Conservation (phyloP, 2,113 vertebrate genomes). For the Megaceryle torquata region DNA sequence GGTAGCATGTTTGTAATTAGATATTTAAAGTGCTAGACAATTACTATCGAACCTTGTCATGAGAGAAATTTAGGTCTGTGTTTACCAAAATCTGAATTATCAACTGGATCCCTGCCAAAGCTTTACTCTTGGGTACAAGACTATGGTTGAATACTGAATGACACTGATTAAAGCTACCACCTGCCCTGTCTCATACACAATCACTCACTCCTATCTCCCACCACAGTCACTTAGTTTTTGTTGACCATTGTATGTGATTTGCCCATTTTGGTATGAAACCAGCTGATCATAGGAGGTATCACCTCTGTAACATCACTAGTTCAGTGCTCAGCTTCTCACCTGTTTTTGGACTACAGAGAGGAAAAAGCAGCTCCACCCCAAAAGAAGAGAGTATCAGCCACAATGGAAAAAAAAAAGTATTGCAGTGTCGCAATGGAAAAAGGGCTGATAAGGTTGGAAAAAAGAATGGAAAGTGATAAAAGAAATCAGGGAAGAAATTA, state of each 20-base stretch:
- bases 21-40: slow-evolving; percentile 60
- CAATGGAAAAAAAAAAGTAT: background rate
- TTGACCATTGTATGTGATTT: background rate
- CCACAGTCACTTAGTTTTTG: background rate
- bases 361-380: background rate
- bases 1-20: slow-evolving; percentile 63
- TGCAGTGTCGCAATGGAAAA: background rate
- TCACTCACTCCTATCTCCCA: background rate
- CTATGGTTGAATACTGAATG: background rate
- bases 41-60: slow-evolving; percentile 30
- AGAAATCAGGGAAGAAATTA: background rate
- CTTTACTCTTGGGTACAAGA: slow-evolving; percentile 24
- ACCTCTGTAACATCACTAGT: background rate
- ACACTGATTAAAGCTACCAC: slow-evolving; percentile 3
- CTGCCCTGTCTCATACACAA: background rate
- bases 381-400: background rate
- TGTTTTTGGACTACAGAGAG: background rate
- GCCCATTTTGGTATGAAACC: background rate
- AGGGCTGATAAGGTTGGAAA: background rate
- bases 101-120: slow-evolving; percentile 10
- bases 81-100: slow-evolving; percentile 37
- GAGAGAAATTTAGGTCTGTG: slow-evolving; percentile 13
- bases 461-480: background rate
- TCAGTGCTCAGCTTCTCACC: background rate
- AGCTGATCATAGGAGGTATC: background rate